A percentile compares a stretch with the other conserved stretches of the same genome.
These are phyloP conservation scores for Drosophila sordidula DNA, from an alignment of 2,888 invertebrate genomes.

Conservation along the genomic window DNA sequence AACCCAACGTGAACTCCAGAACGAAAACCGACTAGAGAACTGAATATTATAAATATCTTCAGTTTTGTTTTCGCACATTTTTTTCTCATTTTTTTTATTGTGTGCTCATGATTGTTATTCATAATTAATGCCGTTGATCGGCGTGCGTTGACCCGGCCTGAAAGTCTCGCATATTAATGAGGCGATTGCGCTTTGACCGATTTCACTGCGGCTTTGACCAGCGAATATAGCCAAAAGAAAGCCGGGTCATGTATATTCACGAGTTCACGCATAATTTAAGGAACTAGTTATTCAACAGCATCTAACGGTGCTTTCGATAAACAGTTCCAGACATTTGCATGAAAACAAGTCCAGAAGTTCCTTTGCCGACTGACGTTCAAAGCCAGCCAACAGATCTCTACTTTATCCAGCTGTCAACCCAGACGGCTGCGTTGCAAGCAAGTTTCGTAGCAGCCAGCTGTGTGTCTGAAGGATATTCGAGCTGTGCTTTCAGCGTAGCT, in stretches of 20 bases:
- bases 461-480: neutral
- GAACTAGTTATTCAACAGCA: constrained; percentile 21
- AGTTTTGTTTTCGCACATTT: constrained; percentile 19
- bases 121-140: constrained; percentile 36
- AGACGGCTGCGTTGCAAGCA: no score
- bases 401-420: neutral
- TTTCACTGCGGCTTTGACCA: constrained; percentile 23
- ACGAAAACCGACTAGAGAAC: constrained; percentile 11
- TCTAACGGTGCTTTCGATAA: constrained; percentile 23
- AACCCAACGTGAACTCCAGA: constrained; percentile 39
- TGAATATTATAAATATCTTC: constrained; percentile 10
- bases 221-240: constrained; percentile 19
- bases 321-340: neutral
- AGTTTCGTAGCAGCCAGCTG: constrained; percentile 16
- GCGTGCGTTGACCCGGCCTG: constrained; percentile 56
- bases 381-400: neutral
- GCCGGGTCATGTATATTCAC: constrained; percentile 39
- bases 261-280: constrained; percentile 4
- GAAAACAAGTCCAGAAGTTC: neutral
- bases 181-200: constrained; percentile 62
- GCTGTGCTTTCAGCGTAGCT: neutral
- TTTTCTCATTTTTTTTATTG: constrained; percentile 19
- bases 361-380: no score
- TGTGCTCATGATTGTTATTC: constrained; percentile 17
- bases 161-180: constrained; percentile 44